These are phyloP conservation scores for Raja brachyura DNA, from an alignment of 2,113 vertebrate genomes.

Conservation along the genomic window DNA sequence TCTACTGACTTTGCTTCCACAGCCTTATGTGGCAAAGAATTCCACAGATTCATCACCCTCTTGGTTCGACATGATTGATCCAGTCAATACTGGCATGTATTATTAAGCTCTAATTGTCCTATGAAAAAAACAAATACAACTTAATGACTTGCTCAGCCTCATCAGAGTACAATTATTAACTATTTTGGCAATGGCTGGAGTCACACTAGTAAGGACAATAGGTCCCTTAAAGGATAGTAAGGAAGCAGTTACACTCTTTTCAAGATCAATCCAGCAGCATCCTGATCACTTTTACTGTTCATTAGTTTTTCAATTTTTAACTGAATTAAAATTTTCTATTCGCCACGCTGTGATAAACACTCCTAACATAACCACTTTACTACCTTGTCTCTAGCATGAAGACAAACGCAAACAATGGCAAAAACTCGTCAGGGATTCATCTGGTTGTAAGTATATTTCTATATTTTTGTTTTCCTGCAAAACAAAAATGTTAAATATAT, in stretches of 20 bases:
- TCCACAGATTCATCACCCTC: too few relatives aligned
- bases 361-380: background rate
- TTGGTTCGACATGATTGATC: too few relatives aligned
- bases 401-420: background rate
- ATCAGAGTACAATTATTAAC: too few relatives aligned
- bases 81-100: background rate
- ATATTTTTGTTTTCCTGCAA: too few relatives aligned
- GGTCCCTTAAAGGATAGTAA: too few relatives aligned
- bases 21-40: too few relatives aligned
- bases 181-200: too few relatives aligned
- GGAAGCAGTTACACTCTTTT: background rate
- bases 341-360: background rate
- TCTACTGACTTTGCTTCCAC: too few relatives aligned
- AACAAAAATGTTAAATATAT: too few relatives aligned
- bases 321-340: background rate
- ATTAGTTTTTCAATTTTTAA: background rate
- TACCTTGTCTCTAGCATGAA: background rate
- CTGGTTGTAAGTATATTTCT: too few relatives aligned
- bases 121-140: background rate
- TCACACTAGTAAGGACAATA: too few relatives aligned
- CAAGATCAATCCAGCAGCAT: background rate
- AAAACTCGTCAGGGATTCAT: background rate
- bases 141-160: too few relatives aligned
- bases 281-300: background rate
- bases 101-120: background rate